Evolutionary conservation across 2,888 invertebrate species (phyloP), one percentile per base, ranked within the genome.

Genomic region (Drosophila niveifrons): DNA sequence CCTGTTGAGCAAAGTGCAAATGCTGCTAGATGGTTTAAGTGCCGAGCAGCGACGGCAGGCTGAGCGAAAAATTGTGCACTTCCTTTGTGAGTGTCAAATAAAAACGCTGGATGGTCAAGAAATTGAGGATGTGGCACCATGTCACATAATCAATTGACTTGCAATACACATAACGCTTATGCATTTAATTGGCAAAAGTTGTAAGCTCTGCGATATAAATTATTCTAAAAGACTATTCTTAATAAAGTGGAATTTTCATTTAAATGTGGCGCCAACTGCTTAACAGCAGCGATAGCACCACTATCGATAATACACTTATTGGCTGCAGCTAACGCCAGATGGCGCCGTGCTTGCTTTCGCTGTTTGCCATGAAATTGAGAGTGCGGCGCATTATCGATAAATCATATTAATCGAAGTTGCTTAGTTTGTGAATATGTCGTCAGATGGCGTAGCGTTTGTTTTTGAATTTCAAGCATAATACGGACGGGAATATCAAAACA

Each of bases 31-130:
- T 17, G 89, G 84, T 0, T 63, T 91, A 1, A 76, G 63, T 11
- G 44, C 65, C 8, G 70, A 78, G 3, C 78, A 91, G 29, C 82
- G 88, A 1, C 39, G 68, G 0, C 78, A 66, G 18, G 91, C 90
- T 3, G 91, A 91, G 57, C 84, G 86, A 0, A 90, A 91, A 71
- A 91, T 91, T 61, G 58, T 91, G n/a, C 87, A 90, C 65, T 91
- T 91, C 53, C 70, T 91, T 2, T 91, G 91, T 43, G 91, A 91
- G 71, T 91, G 90, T 13, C 90, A 91, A 75, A 91, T 91, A 11
- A 90, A 86, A 62, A 82, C 84, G 1, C 59, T 91, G 29, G 90
- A 90, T 53, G 89, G 91, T 1, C 86, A 89, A 44, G 85, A 88
- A 34, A 88, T 91, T 34, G 90, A 88, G n/a, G 91, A 91, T 73